phyloP scores from a whole-genome alignment of 2,888 invertebrate genomes.

The Drosophila phalerata region DNA sequence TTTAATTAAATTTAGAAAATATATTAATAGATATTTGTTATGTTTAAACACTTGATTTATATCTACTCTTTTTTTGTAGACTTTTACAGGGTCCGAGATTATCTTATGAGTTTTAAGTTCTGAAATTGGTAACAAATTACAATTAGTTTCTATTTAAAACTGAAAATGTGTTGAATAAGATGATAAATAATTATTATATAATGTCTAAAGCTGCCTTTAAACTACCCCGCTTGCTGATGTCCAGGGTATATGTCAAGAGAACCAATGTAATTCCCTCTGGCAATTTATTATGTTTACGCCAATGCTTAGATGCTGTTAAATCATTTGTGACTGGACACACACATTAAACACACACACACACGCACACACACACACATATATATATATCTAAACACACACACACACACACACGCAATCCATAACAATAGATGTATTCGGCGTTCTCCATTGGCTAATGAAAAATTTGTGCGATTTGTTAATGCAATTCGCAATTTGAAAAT shows the following conservation, averaged over 20 bases:
- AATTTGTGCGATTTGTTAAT: conserved; percentile 37
- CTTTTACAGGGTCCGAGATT: no score
- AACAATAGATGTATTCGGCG: neutral
- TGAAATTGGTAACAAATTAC: no score
- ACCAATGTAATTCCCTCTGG: neutral
- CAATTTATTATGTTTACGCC: neutral
- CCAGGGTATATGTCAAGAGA: neutral
- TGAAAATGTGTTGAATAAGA: no score
- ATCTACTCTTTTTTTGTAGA: no score
- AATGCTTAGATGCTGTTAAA: conserved; percentile 5
- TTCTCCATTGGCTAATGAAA: conserved; percentile 29
- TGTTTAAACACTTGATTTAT: no score
- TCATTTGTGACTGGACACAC: neutral
- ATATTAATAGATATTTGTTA: neutral
- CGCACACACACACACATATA: neutral
- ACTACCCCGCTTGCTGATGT: neutral
- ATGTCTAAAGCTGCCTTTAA: no score
- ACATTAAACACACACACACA: neutral
- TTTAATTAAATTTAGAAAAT: no score
- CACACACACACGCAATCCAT: neutral
- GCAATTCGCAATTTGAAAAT: conserved; percentile 20
- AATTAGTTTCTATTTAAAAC: no score
- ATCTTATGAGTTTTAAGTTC: no score
- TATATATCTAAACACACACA: neutral
- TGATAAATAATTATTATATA: no score